phyloP scores from a whole-genome alignment of 2,888 invertebrate species.

The Perdita meconis region DNA sequence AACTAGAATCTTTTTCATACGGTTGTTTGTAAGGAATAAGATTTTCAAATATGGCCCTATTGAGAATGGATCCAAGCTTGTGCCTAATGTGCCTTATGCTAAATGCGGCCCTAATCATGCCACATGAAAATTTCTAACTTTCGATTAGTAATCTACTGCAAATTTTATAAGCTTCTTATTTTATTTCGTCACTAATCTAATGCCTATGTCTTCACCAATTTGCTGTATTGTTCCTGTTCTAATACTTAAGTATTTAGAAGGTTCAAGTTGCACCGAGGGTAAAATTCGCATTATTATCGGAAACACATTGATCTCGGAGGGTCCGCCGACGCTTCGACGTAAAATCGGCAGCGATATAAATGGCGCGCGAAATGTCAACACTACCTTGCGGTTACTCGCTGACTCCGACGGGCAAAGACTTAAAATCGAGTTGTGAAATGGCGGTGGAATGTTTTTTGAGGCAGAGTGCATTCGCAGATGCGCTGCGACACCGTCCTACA shows the following conservation, averaged over 20 bases:
- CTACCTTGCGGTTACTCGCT: neutral
- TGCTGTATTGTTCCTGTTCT: no score
- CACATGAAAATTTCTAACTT: no score
- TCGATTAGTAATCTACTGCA: no score
- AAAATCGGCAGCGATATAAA: constrained; percentile 8
- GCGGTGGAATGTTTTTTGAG: neutral
- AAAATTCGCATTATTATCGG: neutral
- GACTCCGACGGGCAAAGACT: neutral
- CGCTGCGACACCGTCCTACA: constrained; percentile 17
- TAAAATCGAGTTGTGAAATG: neutral
- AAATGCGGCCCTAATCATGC: no score
- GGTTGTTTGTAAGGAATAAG: no score
- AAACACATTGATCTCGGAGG: constrained; percentile 1
- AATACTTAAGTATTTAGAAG: neutral
- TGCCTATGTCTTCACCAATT: no score
- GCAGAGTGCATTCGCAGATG: constrained; percentile 15
- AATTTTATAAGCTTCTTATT: no score
- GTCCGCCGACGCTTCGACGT: neutral
- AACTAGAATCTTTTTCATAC: no score
- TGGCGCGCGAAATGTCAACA: constrained; percentile 5
- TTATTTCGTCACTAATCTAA: no score
- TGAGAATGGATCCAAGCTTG: no score
- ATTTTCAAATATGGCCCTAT: no score
- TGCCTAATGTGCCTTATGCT: no score
- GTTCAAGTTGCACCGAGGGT: neutral